Conservation (phyloP, 1,140 invertebrate genomes). For the Venustaconcha ellipsiformis region DNA sequence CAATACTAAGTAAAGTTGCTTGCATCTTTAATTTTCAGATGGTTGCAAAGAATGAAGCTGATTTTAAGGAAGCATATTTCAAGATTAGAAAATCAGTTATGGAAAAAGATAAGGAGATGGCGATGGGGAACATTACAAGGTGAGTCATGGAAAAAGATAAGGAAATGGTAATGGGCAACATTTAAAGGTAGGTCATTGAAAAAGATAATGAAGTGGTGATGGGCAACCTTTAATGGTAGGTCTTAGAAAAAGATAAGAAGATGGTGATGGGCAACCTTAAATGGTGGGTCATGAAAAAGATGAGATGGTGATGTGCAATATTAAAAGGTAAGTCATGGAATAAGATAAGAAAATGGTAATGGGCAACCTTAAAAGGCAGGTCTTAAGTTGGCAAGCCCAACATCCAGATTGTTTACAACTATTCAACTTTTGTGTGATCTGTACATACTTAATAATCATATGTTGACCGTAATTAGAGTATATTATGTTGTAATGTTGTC, state of each 20-base stretch:
- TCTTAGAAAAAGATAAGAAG: constrained; percentile 40
- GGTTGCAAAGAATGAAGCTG: constrained; percentile 23
- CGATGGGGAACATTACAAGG: constrained; percentile 45
- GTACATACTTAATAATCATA: too few species aligned
- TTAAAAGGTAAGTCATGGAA: constrained; percentile 48
- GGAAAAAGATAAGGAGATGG: constrained; percentile 37
- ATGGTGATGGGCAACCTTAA: constrained; percentile 39
- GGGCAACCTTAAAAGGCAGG: constrained; percentile 47
- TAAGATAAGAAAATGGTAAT: constrained; percentile 35
- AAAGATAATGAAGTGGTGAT: constrained; percentile 36
- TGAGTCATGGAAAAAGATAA: constrained; percentile 9
- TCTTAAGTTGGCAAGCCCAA: neutral
- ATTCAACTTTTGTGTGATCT: too few species aligned
- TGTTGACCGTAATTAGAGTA: too few species aligned
- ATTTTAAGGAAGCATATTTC: constrained; percentile 49
- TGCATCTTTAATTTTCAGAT: constrained; percentile 6
- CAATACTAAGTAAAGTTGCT: neutral
- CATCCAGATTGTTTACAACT: too few species aligned
- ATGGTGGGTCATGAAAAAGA: constrained; percentile 40
- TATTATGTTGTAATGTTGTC: too few species aligned
- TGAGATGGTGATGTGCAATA: constrained; percentile 34
- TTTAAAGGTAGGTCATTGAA: constrained; percentile 48
- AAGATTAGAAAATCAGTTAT: constrained; percentile 35
- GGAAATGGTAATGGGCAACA: constrained; percentile 1
- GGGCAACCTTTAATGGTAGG: constrained; percentile 48